Conservation (phyloP, 1,140 invertebrate species). For the Trachymyrmex cornetzi region DNA sequence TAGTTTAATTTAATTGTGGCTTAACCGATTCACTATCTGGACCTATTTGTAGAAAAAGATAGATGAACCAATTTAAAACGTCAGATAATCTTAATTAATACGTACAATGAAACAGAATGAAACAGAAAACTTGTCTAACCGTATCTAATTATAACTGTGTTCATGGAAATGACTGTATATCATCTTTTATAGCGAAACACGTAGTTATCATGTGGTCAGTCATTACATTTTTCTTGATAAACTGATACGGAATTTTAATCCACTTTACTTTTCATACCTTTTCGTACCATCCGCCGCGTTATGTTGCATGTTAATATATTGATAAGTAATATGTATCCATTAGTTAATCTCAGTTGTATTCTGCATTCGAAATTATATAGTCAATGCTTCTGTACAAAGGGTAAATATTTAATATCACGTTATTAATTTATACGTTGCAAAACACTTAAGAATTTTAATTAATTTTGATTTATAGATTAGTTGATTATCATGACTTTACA, state of each 20-base stretch:
- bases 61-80: not conserved
- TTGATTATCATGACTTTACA: too few species aligned
- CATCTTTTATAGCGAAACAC: not conserved
- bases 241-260: slow-evolving; percentile 9
- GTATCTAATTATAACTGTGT: slow-evolving; percentile 24
- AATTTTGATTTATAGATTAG: not conserved
- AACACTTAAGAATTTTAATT: not conserved
- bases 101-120: not conserved
- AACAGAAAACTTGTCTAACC: slow-evolving; percentile 3
- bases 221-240: slow-evolving; percentile 10
- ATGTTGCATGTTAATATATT: slow-evolving; percentile 30
- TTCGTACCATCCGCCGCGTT: not conserved
- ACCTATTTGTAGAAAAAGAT: not conserved
- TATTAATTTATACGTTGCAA: not conserved
- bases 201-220: not conserved
- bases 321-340: slow-evolving; percentile 19
- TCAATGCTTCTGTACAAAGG: not conserved
- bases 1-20: not conserved
- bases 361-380: not conserved
- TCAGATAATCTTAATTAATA: not conserved
- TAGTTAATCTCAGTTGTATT: slow-evolving; percentile 24
- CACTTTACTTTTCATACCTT: not conserved
- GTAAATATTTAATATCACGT: not conserved
- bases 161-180: not conserved
- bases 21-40: not conserved